phyloP scores from a whole-genome alignment of 2,888 invertebrate genomes.

The Lasioglossum vierecki region DNA sequence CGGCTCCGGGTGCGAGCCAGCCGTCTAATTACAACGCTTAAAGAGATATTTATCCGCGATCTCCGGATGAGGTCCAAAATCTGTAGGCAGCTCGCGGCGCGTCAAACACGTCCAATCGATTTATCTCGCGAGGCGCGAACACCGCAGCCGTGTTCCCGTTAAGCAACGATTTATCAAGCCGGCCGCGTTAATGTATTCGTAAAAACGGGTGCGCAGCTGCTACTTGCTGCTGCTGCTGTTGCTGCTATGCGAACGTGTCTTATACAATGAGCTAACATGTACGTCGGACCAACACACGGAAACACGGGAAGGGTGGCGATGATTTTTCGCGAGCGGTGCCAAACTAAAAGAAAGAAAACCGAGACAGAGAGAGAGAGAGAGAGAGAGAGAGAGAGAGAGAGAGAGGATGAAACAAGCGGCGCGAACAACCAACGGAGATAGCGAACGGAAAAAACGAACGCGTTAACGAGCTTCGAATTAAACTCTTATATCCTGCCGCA shows the following conservation, averaged over 20 bases:
- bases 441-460: constrained; percentile 21
- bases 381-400: too few species aligned
- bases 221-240: constrained; percentile 27
- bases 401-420: not conserved
- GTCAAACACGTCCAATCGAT: constrained; percentile 57
- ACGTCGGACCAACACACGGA: constrained; percentile 18
- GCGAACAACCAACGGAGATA: not conserved
- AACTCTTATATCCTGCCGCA: not conserved
- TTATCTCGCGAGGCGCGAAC: constrained; percentile 63
- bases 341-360: not conserved
- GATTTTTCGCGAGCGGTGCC: constrained; percentile 61
- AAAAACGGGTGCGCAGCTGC: constrained; percentile 63
- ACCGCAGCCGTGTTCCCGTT: constrained; percentile 64
- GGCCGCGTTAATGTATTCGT: constrained; percentile 67
- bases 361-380: not conserved
- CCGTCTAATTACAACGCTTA: constrained; percentile 10
- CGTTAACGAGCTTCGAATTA: constrained; percentile 30
- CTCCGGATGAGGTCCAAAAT: constrained; percentile 11
- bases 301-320: constrained; percentile 51
- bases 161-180: constrained; percentile 69
- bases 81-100: constrained; percentile 23
- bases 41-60: constrained; percentile 13
- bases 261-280: constrained; percentile 75
- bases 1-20: not conserved
- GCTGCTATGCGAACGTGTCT: constrained; percentile 32